Evolutionary conservation across 2,113 vertebrate genomes (phyloP).

Genomic region (Bubo scandiacus): DNA sequence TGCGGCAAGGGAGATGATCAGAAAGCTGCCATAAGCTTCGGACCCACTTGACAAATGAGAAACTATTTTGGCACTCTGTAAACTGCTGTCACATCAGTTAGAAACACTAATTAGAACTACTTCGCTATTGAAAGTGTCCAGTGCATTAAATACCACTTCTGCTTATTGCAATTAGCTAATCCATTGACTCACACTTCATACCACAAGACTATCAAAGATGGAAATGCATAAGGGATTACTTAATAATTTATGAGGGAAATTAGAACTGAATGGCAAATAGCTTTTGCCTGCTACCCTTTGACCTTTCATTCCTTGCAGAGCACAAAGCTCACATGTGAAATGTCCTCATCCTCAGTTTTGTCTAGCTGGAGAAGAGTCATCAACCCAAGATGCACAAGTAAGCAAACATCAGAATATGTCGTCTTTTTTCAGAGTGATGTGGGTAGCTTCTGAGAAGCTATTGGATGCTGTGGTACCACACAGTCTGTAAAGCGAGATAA

Average conservation of each 20-base stretch:
- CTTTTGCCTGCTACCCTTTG: slow-evolving; percentile 68
- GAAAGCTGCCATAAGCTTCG: slow-evolving; percentile 80
- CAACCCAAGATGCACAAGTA: neutral
- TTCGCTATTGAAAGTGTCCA: slow-evolving; percentile 85
- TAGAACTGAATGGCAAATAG: slow-evolving; percentile 73
- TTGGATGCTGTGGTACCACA: neutral
- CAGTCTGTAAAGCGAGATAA: neutral
- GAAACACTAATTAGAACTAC: slow-evolving; percentile 91
- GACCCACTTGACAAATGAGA: slow-evolving; percentile 82
- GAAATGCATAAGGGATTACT: slow-evolving; percentile 76
- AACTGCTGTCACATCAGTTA: slow-evolving; percentile 86
- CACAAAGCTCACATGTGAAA: neutral
- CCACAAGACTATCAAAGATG: slow-evolving; percentile 78
- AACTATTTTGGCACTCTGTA: slow-evolving; percentile 79
- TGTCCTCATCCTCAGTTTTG: slow-evolving; percentile 1
- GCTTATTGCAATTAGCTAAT: slow-evolving; percentile 92
- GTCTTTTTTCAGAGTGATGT: neutral
- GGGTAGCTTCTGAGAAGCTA: slow-evolving; percentile 1
- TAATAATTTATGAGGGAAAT: slow-evolving; percentile 86
- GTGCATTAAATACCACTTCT: slow-evolving; percentile 89
- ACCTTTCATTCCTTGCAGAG: slow-evolving; percentile 35
- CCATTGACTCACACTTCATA: slow-evolving; percentile 87
- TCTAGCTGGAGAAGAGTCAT: slow-evolving; percentile 17
- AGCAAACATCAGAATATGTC: neutral
- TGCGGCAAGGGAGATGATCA: slow-evolving; percentile 83